Conservation (phyloP, 2,113 vertebrate genomes). For the Dendrocopos noguchii region DNA sequence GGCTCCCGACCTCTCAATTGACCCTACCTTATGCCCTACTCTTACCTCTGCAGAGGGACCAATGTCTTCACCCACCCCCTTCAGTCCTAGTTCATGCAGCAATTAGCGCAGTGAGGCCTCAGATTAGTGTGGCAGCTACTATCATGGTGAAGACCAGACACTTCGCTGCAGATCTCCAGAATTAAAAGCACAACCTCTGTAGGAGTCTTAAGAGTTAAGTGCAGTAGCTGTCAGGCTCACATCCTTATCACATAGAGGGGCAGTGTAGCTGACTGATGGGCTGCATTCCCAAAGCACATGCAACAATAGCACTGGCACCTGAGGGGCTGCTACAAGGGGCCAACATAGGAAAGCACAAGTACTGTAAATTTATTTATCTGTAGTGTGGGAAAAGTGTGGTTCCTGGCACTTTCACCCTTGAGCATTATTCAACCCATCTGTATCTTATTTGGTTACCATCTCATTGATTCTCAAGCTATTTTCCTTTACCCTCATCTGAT, state of each 20-base stretch:
- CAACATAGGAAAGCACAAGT: neutral
- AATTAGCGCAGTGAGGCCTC: neutral
- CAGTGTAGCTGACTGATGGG: neutral
- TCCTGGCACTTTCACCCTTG: neutral
- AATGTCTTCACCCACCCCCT: too few species aligned
- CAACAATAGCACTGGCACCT: neutral
- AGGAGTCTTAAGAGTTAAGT: neutral
- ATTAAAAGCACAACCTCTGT: neutral
- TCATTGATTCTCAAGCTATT: slow-evolving; percentile 33
- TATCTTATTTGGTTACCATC: slow-evolving; percentile 26
- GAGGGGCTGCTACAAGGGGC: neutral
- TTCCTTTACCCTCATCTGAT: slow-evolving; percentile 71
- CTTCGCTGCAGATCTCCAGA: neutral
- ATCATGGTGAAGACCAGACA: neutral
- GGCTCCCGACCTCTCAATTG: too few species aligned
- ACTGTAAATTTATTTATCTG: neutral
- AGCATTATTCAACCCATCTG: neutral
- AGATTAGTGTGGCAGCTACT: neutral
- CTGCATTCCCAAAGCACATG: neutral
- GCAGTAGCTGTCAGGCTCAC: neutral
- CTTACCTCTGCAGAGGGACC: too few species aligned
- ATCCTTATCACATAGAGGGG: neutral
- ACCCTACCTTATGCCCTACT: too few species aligned
- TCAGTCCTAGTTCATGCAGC: neutral
- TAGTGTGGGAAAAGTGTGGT: neutral